A percentile compares a stretch with the other conserved stretches of the same genome.
Evolutionary conservation across 2,797 vertebrate genomes (phyloP).

Genomic region (Amazonetta brasiliensis): DNA sequence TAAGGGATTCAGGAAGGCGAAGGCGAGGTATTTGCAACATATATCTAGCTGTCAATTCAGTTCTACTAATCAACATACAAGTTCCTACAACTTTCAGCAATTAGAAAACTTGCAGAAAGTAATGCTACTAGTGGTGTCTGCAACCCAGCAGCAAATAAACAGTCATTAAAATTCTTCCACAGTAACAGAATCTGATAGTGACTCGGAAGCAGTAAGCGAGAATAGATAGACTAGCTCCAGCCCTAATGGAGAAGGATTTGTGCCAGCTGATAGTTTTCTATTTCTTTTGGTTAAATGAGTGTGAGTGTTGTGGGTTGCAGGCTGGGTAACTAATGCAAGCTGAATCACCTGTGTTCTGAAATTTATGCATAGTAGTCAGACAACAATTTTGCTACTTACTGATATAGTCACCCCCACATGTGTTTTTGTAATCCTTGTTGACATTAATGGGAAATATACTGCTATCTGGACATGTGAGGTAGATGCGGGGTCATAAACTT

Average conservation of each 20-base stretch:
- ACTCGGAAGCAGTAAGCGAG: conserved; percentile 11
- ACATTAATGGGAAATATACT: background rate
- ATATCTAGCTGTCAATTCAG: background rate
- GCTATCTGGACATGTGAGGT: background rate
- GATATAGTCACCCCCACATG: background rate
- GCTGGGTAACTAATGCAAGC: background rate
- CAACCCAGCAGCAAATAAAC: conserved; percentile 39
- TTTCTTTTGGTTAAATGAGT: conserved; percentile 27
- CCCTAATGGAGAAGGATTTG: conserved; percentile 27
- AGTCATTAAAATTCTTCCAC: conserved; percentile 39
- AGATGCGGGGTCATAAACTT: background rate
- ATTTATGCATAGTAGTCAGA: background rate
- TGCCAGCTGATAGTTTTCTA: conserved; percentile 39
- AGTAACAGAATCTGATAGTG: conserved; percentile 17
- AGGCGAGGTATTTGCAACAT: background rate
- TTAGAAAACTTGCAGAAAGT: conserved; percentile 32
- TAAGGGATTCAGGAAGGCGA: background rate
- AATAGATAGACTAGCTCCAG: conserved; percentile 18
- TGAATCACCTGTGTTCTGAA: background rate
- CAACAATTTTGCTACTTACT: conserved; percentile 7
- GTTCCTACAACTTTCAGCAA: background rate
- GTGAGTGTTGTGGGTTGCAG: background rate
- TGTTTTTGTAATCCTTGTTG: background rate
- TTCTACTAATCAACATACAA: background rate
- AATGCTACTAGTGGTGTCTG: background rate